These are phyloP conservation scores for Noctua janthina DNA, from an alignment of 2,888 invertebrate genomes.

Conservation along the genomic window DNA sequence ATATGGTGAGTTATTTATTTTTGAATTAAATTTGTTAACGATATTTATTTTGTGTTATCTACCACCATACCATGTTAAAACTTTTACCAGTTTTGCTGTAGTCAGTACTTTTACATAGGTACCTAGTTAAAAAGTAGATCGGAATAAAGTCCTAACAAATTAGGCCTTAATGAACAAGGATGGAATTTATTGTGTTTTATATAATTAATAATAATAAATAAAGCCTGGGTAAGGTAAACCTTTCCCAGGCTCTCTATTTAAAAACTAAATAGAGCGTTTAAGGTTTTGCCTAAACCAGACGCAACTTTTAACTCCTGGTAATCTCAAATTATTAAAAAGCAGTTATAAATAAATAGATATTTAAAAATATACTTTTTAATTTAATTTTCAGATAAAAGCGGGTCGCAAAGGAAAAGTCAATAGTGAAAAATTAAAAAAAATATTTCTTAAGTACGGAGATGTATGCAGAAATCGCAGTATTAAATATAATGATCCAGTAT, in stretches of 20 bases:
- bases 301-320: constrained; percentile 51
- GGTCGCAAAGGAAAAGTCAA: constrained; percentile 50
- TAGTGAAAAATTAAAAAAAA: constrained; percentile 48
- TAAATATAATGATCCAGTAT: constrained; percentile 55
- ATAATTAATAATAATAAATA: constrained; percentile 51
- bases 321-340: constrained; percentile 49
- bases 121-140: no score
- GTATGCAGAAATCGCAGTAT: constrained; percentile 50
- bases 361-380: constrained; percentile 52
- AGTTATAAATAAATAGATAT: constrained; percentile 50
- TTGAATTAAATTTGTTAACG: constrained; percentile 52
- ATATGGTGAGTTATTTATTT: constrained; percentile 52
- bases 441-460: constrained; percentile 50
- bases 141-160: constrained; percentile 54
- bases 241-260: constrained; percentile 51
- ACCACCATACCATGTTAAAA: constrained; percentile 49
- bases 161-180: constrained; percentile 53
- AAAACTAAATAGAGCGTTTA: constrained; percentile 51
- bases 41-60: constrained; percentile 50
- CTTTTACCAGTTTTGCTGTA: constrained; percentile 48
- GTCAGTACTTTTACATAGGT: no score
- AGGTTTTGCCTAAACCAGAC: constrained; percentile 52
- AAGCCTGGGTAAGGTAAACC: constrained; percentile 51
- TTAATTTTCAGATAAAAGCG: constrained; percentile 49
- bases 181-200: constrained; percentile 49